Evolutionary conservation across 2,113 vertebrate genomes (phyloP).

Genomic region (Lucifuga dentata): DNA sequence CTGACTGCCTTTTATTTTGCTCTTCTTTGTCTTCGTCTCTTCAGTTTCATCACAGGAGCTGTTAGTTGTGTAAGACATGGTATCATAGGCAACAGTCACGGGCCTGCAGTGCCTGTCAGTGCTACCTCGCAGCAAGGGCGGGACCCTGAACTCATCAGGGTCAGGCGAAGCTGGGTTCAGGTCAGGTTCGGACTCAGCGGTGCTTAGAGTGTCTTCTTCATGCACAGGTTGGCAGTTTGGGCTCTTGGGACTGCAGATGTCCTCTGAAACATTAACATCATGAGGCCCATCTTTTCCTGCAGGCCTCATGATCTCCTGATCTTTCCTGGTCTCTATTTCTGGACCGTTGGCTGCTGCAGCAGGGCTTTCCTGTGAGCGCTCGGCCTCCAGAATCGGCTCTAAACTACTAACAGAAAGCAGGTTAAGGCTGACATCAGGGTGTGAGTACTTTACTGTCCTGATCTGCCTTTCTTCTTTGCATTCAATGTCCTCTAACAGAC

Average conservation of each 20-base stretch:
- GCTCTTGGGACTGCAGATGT: slow-evolving; percentile 2
- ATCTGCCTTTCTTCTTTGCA: slow-evolving; percentile 12
- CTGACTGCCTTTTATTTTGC: slow-evolving; percentile 41
- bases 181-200: slow-evolving; percentile 41
- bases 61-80: slow-evolving; percentile 51
- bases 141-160: slow-evolving; percentile 21
- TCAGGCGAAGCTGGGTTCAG: slow-evolving; percentile 36
- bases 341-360: slow-evolving; percentile 25
- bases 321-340: slow-evolving; percentile 6
- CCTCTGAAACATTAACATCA: slow-evolving; percentile 2
- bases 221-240: slow-evolving; percentile 7
- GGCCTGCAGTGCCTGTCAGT: slow-evolving; percentile 23
- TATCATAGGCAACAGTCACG: slow-evolving; percentile 64
- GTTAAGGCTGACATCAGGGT: slow-evolving; percentile 41
- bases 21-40: slow-evolving; percentile 75
- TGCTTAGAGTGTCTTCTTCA: not conserved
- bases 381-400: slow-evolving; percentile 69
- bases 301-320: slow-evolving; percentile 25
- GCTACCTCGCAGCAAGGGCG: slow-evolving; percentile 7
- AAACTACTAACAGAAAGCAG: slow-evolving; percentile 50
- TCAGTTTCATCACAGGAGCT: slow-evolving; percentile 77
- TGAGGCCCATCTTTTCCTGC: slow-evolving; percentile 20
- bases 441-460: slow-evolving; percentile 4
- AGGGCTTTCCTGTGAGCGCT: slow-evolving; percentile 36
- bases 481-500: slow-evolving; percentile 9